phyloP scores from a whole-genome alignment of 2,888 invertebrate genomes.

The Serrognathus titanus region DNA sequence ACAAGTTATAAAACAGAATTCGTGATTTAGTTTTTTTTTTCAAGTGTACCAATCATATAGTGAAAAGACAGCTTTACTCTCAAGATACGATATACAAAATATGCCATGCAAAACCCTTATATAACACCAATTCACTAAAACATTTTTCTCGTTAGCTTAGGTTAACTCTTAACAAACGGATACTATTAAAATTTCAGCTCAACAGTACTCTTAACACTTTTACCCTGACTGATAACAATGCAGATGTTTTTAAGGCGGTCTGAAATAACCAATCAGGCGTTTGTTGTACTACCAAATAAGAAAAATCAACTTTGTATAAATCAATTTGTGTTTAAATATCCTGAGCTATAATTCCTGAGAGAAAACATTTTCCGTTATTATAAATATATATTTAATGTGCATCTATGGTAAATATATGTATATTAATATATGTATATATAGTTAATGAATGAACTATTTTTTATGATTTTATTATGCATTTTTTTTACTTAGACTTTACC shows the following conservation, averaged over 20 bases:
- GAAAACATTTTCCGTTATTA: constrained; percentile 37
- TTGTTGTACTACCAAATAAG: constrained; percentile 13
- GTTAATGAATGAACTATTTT: constrained; percentile 21
- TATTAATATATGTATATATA: constrained; percentile 25
- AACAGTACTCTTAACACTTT: constrained; percentile 10
- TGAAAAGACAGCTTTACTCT: constrained; percentile 25
- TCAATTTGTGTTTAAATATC: constrained; percentile 25
- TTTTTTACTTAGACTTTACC: constrained; percentile 9
- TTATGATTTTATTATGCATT: constrained; percentile 8
- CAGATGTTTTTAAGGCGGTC: constrained; percentile 18
- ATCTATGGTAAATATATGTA: constrained; percentile 24
- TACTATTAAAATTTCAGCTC: constrained; percentile 14
- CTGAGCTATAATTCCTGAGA: constrained; percentile 51
- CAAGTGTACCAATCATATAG: constrained; percentile 43
- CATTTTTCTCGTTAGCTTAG: constrained; percentile 18
- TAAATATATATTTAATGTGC: constrained; percentile 26
- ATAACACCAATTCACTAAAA: constrained; percentile 20
- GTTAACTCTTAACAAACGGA: constrained; percentile 17
- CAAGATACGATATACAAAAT: constrained; percentile 29
- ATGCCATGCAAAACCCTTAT: constrained; percentile 22
- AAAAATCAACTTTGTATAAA: constrained; percentile 18
- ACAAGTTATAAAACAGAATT: constrained; percentile 40
- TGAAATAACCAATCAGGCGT: constrained; percentile 20
- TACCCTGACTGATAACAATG: constrained; percentile 20
- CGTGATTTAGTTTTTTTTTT: constrained; percentile 29